Percentiles rank a stretch among this genome's conserved stretches.
Conservation (phyloP, 1,140 invertebrate species). For the Mycetomoellerius zeteki region DNA sequence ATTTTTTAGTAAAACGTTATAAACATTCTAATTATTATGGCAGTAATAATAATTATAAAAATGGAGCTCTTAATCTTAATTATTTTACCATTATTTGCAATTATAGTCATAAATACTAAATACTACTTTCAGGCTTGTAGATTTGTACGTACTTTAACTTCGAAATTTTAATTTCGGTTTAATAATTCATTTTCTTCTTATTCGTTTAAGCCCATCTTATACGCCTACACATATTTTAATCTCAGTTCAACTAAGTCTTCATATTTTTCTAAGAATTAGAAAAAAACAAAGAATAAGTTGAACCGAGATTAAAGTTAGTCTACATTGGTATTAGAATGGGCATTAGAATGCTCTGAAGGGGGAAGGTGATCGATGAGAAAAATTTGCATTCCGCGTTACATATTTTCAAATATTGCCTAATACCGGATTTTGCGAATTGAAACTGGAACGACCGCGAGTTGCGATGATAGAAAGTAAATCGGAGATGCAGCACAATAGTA, state of each 20-base stretch:
- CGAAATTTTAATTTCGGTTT: neutral
- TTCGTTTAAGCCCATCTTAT: neutral
- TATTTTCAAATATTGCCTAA: slow-evolving; percentile 28
- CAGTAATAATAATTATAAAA: too few relatives aligned
- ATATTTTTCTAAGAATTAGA: too few relatives aligned
- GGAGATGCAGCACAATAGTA: neutral
- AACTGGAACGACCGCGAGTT: slow-evolving; percentile 6
- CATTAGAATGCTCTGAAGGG: neutral
- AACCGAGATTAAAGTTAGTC: too few relatives aligned
- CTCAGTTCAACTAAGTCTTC: too few relatives aligned
- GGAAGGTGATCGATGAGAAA: neutral
- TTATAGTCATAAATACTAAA: too few relatives aligned
- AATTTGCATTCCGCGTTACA: neutral
- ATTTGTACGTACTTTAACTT: neutral
- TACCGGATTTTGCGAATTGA: neutral
- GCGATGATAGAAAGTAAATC: slow-evolving; percentile 47
- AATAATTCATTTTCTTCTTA: neutral
- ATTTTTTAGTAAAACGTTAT: too few relatives aligned
- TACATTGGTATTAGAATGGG: too few relatives aligned
- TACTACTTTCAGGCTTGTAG: neutral
- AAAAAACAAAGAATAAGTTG: too few relatives aligned
- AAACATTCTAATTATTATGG: too few relatives aligned
- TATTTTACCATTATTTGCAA: too few relatives aligned
- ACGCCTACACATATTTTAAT: neutral
- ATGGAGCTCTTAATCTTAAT: too few relatives aligned